phyloP scores from a whole-genome alignment of 1,140 invertebrate genomes.

The Scaptomyza graminum region DNA sequence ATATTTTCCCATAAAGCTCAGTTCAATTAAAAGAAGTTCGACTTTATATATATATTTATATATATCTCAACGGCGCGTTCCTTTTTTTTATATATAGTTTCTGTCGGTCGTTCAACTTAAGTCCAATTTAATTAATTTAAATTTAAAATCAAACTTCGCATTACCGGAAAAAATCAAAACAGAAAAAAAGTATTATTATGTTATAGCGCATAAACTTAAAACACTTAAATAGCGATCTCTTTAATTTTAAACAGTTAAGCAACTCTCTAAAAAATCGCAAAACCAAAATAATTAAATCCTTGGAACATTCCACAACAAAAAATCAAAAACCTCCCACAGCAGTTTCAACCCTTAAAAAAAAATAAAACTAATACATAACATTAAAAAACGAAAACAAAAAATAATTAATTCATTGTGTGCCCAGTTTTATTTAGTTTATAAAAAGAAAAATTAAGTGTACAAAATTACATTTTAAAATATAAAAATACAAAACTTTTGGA shows the following conservation, averaged over 20 bases:
- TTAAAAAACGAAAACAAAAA: constrained; percentile 26
- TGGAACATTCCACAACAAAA: constrained; percentile 67
- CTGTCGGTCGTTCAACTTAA: constrained; percentile 38
- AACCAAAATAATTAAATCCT: constrained; percentile 27
- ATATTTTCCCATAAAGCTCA: no score
- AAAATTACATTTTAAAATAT: constrained; percentile 50
- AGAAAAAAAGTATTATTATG: constrained; percentile 72
- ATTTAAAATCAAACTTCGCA: constrained; percentile 27
- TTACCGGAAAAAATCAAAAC: constrained; percentile 37
- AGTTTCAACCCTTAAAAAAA: constrained; percentile 21
- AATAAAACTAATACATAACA: constrained; percentile 55
- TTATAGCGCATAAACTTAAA: constrained; percentile 74
- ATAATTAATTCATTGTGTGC: constrained; percentile 68
- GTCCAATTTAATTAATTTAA: constrained; percentile 61
- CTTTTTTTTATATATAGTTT: constrained; percentile 50
- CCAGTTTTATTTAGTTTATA: constrained; percentile 57
- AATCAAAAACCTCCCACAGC: constrained; percentile 7
- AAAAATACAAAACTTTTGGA: constrained; percentile 57
- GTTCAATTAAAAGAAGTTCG: not conserved
- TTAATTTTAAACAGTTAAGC: constrained; percentile 62
- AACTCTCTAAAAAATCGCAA: constrained; percentile 5
- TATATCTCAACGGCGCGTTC: constrained; percentile 42
- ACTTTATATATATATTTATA: not conserved
- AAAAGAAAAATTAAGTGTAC: constrained; percentile 39
- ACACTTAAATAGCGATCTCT: constrained; percentile 77